Base-by-base conservation (phyloP, 2,113 vertebrate species). In the Myocastor coypus region DNA sequence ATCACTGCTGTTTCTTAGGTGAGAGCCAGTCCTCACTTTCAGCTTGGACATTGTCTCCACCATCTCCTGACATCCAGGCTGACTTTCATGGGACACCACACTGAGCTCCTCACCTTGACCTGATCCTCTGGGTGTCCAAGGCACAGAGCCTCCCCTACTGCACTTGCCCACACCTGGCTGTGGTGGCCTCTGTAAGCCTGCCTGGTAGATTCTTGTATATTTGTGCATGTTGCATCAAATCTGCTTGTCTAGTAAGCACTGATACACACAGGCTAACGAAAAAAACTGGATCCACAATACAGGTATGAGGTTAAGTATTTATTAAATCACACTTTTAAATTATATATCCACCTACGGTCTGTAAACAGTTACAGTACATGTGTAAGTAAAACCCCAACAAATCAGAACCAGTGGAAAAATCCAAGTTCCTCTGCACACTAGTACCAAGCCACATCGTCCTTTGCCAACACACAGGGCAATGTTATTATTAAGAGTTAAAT, bases 321-420 rank as follows among this genome's bases (percentile, higher is more conserved):
- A 98, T 98, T 98, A 95, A 80, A 97, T 81, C 92, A 97, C 97
- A 94, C 55, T 97, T 94, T 96, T 94, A 95, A 97, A 97, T 97
- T 19, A 85, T n/a, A 37, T 69, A 87, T 85, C 95, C 93, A 97
- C 96, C 97, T 97, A 96, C 19, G 93, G 83, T 88, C 93, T 91
- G 96, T 96, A 97, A 97, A 97, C 71, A 98, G 96, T 92, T 93
- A 97, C 57, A 97, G 92, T 85, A 96, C 75, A 90, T 61, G 5
- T 4, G 30, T 68, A 92, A 83, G 71, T 83, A 8, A 89, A 96
- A 94, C 96, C 92, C 93, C 92, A 87, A 73, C 0, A 37, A 69
- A 83, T 69, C 59, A 93, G 17, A 28, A 94, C 59, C 75, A 42
- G 88, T 82, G 90, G 83, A 83, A 94, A 77, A 91, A 66, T 19